These are phyloP conservation scores for Tupiocoris notatus DNA, from an alignment of 2,888 invertebrate genomes.

Conservation along the genomic window DNA sequence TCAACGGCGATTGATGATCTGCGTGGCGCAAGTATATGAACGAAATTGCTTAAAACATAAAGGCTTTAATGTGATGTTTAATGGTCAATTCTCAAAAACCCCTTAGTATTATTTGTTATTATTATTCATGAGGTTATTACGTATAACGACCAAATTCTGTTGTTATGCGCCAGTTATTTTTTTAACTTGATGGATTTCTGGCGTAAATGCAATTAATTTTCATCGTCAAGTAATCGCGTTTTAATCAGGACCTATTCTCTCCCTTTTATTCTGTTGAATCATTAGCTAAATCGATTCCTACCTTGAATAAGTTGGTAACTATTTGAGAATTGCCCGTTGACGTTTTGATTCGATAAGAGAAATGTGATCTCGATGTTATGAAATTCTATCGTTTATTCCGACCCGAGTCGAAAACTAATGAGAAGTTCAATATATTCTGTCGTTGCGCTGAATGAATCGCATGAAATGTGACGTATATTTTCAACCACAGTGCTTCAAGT, in stretches of 20 bases:
- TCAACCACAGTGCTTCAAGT: neutral
- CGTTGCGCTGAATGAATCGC: neutral
- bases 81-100: neutral
- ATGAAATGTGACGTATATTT: neutral
- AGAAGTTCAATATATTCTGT: neutral
- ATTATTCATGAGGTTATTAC: no score
- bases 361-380: neutral
- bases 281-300: no score
- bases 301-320: neutral
- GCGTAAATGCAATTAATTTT: no score
- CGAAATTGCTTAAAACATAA: neutral
- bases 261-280: no score
- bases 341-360: neutral
- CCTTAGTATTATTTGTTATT: no score
- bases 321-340: neutral
- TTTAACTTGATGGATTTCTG: no score
- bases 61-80: neutral
- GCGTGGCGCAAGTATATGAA: neutral
- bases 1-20: constrained; percentile 30
- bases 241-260: no score
- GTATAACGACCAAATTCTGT: no score
- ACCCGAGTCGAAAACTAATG: no score
- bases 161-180: no score
- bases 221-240: no score
- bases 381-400: no score